Evolutionary conservation across 2,797 vertebrate genomes (phyloP).

Genomic region (Phaenicophaeus curvirostris): DNA sequence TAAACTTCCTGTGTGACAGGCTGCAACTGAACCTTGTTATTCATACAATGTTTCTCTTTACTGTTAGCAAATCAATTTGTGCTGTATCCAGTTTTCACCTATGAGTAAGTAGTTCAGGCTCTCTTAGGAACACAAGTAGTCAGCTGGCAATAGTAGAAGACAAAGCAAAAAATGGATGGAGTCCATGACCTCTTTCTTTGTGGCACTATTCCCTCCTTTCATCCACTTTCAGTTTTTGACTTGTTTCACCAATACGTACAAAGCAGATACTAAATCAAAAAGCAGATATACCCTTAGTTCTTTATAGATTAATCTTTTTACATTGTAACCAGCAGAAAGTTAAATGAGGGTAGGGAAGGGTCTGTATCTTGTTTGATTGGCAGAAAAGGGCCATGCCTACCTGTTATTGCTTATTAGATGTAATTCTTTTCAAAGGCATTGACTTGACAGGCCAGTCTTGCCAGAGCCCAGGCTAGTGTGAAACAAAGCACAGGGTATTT

Average conservation of each 20-base stretch:
- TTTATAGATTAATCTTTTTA: constrained; percentile 63
- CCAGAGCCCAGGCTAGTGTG: background rate
- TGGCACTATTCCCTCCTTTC: constrained; percentile 32
- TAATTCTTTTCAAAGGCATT: constrained; percentile 55
- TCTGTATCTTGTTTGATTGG: constrained; percentile 6
- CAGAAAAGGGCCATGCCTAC: constrained; percentile 36
- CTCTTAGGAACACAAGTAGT: constrained; percentile 66
- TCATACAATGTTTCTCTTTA: constrained; percentile 63
- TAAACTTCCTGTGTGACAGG: constrained; percentile 68
- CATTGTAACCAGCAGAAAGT: constrained; percentile 51
- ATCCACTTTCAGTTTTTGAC: constrained; percentile 32
- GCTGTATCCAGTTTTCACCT: constrained; percentile 71
- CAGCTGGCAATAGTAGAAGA: constrained; percentile 71
- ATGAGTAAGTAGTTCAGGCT: constrained; percentile 70
- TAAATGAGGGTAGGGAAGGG: constrained; percentile 55
- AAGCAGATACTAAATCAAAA: constrained; percentile 51
- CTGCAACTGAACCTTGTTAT: constrained; percentile 73
- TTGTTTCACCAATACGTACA: constrained; percentile 53
- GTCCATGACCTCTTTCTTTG: constrained; percentile 51
- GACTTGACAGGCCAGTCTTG: constrained; percentile 14
- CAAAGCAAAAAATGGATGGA: constrained; percentile 56
- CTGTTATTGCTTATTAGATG: constrained; percentile 53
- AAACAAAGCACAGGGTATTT: background rate
- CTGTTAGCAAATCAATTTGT: constrained; percentile 76
- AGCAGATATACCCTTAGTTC: constrained; percentile 43